Conservation (phyloP, 2,113 vertebrate genomes). For the Cyanoramphus novaezelandiae region DNA sequence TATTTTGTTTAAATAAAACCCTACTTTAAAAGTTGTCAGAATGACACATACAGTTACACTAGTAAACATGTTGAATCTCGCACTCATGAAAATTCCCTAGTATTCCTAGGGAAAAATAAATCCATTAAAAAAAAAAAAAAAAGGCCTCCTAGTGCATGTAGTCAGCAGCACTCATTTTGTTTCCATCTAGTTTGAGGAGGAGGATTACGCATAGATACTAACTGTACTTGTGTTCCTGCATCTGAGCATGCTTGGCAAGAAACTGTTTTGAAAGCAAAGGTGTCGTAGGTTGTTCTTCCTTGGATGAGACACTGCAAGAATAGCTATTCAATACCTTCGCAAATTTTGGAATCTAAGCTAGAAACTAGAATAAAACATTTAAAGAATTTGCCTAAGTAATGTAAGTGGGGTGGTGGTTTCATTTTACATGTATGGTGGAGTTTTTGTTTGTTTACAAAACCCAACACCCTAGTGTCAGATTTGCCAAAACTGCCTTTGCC, state of each 20-base stretch:
- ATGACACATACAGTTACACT: background rate
- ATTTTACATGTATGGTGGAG: background rate
- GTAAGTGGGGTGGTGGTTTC: background rate
- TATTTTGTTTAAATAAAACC: background rate
- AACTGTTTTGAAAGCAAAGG: background rate
- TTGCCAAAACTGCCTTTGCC: background rate
- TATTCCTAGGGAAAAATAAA: background rate
- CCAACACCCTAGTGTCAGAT: background rate
- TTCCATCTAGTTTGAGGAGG: background rate
- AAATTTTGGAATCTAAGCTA: background rate
- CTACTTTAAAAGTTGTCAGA: background rate
- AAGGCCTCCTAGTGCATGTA: background rate
- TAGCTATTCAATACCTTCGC: background rate
- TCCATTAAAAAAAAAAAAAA: background rate
- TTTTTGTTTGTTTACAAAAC: background rate
- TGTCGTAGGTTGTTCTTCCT: background rate
- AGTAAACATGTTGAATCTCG: background rate
- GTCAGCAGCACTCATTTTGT: background rate
- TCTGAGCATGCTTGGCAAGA: background rate
- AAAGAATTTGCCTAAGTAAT: background rate
- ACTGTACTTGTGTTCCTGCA: background rate
- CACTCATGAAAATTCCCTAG: background rate
- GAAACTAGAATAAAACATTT: background rate
- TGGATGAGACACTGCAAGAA: background rate
- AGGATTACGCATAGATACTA: background rate